Conservation (phyloP, 2,888 invertebrate species). For the Drosophila rellima region DNA sequence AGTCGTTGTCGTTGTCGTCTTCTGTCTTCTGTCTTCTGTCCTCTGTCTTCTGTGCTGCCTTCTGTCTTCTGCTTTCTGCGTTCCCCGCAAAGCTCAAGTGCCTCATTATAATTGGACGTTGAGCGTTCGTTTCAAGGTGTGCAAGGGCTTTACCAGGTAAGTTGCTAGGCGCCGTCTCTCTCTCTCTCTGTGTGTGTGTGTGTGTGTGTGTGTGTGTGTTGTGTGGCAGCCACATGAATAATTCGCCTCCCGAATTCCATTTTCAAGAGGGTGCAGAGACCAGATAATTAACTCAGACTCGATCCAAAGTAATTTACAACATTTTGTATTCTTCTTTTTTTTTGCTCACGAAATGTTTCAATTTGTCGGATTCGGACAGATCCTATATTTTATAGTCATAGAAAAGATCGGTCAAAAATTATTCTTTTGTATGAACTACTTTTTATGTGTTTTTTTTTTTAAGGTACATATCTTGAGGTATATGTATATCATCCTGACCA, state of each 20-base stretch:
- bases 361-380: too few species aligned
- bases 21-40: constrained; percentile 14
- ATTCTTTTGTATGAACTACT: too few species aligned
- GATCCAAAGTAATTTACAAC: background rate
- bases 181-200: background rate
- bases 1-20: constrained; percentile 27
- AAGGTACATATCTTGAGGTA: too few species aligned
- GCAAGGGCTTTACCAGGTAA: constrained; percentile 30
- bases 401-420: too few species aligned
- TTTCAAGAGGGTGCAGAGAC: constrained; percentile 3
- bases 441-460: too few species aligned
- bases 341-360: too few species aligned
- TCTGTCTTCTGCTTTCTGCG: constrained; percentile 15
- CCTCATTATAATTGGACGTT: constrained; percentile 57
- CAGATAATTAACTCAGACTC: background rate
- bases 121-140: constrained; percentile 29
- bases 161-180: constrained; percentile 58
- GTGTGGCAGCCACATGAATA: constrained; percentile 17
- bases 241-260: constrained; percentile 13
- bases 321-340: background rate
- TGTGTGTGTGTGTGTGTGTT: background rate
- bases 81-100: constrained; percentile 62
- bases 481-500: too few species aligned
- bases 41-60: constrained; percentile 15
- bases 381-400: too few species aligned